Base-by-base conservation (phyloP, 1,140 invertebrate species). In the Proctacanthus coquilletti region DNA sequence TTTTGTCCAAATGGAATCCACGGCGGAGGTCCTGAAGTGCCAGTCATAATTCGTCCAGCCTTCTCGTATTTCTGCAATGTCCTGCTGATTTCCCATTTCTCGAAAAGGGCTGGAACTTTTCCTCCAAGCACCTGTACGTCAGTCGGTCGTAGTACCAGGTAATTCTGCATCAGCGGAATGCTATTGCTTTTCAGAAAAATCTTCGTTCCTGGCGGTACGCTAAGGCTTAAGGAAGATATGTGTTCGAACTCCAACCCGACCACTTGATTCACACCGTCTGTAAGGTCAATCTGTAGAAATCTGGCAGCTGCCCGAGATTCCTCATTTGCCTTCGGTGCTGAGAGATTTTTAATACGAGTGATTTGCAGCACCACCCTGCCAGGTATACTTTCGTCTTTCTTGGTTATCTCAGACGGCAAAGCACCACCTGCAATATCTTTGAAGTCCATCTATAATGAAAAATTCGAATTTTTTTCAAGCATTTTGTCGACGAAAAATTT, bases 1-100 rank as follows among this genome's bases (percentile, higher is more conserved):
- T 77, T 77, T 49, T 83, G 76, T 2, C 86, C 87, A 69, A 94
- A 92, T 29, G 85, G 79, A 43, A 91, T 84, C 84, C 86, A 93
- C 30, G 79, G 79, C 27, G 84, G 84, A n/a, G 82, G 82, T 2
- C 80, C 76, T 49, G 83, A 74, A 25, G 66, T 71, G 1, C 74
- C 62, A 35, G 61, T 47, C 45, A 43, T 10, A 10, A 64, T 60
- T 5, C 65, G 60, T 25, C 68, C 69, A 64, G 67, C 70, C 61
- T 74, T 71, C 43, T 68, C 77, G 48, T 82, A 78, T 44, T 72
- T 74, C 3, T 80, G 75, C 38, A 89, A 64, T 63, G 74, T 80
- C 57, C 78, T 72, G 45, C 84, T 82, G 17, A 92, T 56, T 56
- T 89, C 80, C 87, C 87, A 93, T 57, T 86, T 89, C 51, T 91